These are phyloP conservation scores for Hymenochirus boettgeri DNA, from an alignment of 2,113 vertebrate species.

Conservation along the genomic window DNA sequence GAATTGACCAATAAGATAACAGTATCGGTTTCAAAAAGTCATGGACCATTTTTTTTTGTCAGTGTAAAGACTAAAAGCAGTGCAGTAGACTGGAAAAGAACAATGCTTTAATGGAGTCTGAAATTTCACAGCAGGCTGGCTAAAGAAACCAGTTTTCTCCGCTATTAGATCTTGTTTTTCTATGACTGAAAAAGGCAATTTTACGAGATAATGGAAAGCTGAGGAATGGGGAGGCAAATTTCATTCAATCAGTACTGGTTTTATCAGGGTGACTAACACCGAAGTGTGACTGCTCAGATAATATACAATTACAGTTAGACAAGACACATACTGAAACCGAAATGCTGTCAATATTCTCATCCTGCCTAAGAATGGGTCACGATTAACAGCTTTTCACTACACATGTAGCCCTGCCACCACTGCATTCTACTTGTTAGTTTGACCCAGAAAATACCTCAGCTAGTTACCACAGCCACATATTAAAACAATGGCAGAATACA, in stretches of 20 bases:
- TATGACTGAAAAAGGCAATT: not conserved
- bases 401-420: no score
- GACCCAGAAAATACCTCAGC: no score
- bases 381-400: no score
- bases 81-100: not conserved
- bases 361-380: no score
- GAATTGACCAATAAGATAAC: no score
- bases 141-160: not conserved
- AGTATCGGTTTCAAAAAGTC: no score
- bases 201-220: not conserved
- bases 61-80: no score
- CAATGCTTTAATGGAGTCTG: not conserved
- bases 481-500: no score
- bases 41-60: no score
- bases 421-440: no score
- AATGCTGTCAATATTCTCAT: not conserved
- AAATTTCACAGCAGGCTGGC: not conserved
- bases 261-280: not conserved
- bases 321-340: not conserved
- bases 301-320: not conserved
- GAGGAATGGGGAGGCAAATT: not conserved
- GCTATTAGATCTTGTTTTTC: not conserved
- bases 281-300: not conserved
- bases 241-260: not conserved
- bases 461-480: no score